Evolutionary conservation across 1,140 invertebrate species (phyloP).

Genomic region (Aphaenogaster rudis): DNA sequence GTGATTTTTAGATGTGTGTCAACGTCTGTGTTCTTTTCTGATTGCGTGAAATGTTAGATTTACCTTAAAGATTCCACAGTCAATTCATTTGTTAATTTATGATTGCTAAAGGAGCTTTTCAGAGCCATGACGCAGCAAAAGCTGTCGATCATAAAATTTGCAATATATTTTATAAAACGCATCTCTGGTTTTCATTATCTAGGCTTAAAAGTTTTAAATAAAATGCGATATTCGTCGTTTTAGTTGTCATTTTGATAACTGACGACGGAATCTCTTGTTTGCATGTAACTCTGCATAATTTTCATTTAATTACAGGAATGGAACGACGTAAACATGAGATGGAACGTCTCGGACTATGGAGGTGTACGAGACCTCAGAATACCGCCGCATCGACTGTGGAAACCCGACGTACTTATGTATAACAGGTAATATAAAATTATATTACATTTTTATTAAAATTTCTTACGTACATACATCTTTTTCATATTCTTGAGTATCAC

Average conservation of each 20-base stretch:
- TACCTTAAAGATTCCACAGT: slow-evolving; percentile 10
- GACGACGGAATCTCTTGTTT: background rate
- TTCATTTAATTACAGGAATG: slow-evolving; percentile 92
- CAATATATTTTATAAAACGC: background rate
- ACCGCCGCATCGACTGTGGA: slow-evolving; percentile 98
- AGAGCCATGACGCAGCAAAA: background rate
- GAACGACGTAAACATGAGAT: slow-evolving; percentile 99
- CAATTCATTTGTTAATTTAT: background rate
- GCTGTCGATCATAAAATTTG: background rate
- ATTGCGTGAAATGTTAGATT: slow-evolving; percentile 10
- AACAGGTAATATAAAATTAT: slow-evolving; percentile 92
- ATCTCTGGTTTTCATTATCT: too few relatives aligned
- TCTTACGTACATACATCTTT: background rate
- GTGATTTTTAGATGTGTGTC: slow-evolving; percentile 15
- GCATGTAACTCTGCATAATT: background rate
- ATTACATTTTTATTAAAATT: slow-evolving; percentile 32
- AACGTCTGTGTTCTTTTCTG: background rate
- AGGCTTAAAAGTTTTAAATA: background rate
- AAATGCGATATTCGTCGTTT: background rate
- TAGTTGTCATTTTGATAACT: background rate
- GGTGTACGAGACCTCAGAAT: slow-evolving; percentile 98
- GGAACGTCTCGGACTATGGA: slow-evolving; percentile 98
- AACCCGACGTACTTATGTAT: slow-evolving; percentile 99
- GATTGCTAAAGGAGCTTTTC: background rate
- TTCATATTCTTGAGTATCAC: background rate